Conservation (phyloP, 2,888 invertebrate species). For the Perdita meconis region DNA sequence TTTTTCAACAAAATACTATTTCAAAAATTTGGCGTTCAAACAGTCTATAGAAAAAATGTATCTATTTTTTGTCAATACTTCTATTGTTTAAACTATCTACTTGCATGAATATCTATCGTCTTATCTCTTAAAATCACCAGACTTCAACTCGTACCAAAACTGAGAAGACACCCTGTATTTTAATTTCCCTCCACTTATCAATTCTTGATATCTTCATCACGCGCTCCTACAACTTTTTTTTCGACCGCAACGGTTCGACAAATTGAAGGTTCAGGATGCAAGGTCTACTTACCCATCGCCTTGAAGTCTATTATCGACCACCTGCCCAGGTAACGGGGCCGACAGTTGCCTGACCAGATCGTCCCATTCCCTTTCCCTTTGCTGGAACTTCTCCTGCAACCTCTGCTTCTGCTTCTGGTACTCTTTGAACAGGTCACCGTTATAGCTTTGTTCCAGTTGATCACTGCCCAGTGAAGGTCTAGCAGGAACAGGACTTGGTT, state of each 20-base stretch:
- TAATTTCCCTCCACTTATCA: neutral
- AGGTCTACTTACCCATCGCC: conserved; percentile 85
- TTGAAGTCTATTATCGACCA: conserved; percentile 84
- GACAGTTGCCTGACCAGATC: conserved; percentile 85
- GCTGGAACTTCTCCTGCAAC: conserved; percentile 86
- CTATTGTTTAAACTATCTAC: no score
- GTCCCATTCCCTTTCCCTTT: conserved; percentile 86
- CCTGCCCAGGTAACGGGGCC: conserved; percentile 78
- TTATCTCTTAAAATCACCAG: no score
- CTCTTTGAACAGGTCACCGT: conserved; percentile 91
- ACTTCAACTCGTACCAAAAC: no score
- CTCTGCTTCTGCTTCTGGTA: conserved; percentile 92
- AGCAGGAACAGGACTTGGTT: conserved; percentile 76
- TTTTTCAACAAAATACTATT: no score
- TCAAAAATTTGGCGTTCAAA: no score
- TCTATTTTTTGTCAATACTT: no score
- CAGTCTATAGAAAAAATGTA: no score
- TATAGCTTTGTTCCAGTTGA: conserved; percentile 85
- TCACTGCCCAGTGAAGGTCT: conserved; percentile 80
- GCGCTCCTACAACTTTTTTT: neutral
- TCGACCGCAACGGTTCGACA: neutral
- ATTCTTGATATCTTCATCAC: neutral
- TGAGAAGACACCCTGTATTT: no score
- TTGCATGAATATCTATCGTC: no score
- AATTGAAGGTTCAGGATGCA: neutral